These are phyloP conservation scores for Desoria tigrina DNA, from an alignment of 2,888 invertebrate genomes.

Conservation along the genomic window DNA sequence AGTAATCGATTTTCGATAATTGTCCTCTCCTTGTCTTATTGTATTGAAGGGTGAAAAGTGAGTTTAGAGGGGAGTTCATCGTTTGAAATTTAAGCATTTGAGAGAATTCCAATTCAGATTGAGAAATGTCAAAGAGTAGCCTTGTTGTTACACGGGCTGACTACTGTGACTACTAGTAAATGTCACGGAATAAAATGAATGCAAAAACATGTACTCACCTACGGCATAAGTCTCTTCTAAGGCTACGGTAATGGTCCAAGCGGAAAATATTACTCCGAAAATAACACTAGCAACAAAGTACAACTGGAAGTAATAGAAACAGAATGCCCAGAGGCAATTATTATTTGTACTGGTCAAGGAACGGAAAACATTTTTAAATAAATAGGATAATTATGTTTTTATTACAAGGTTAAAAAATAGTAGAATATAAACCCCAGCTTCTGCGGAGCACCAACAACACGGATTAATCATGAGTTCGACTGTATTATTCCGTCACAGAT, in stretches of 20 bases:
- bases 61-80: too few relatives aligned
- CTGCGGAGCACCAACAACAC: slow-evolving; percentile 51
- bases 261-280: slow-evolving; percentile 49
- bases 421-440: slow-evolving; percentile 51
- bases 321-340: background rate
- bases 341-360: background rate
- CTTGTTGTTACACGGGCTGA: too few relatives aligned
- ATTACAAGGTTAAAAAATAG: slow-evolving; percentile 52
- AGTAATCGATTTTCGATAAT: slow-evolving; percentile 11
- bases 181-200: too few relatives aligned
- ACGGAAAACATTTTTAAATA: background rate
- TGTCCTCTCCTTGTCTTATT: background rate
- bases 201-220: slow-evolving; percentile 28
- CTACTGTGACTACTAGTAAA: too few relatives aligned
- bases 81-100: too few relatives aligned
- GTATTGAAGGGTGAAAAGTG: background rate
- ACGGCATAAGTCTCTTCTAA: slow-evolving; percentile 47
- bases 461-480: slow-evolving; percentile 48
- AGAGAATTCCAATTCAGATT: too few relatives aligned
- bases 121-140: too few relatives aligned
- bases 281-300: slow-evolving; percentile 50
- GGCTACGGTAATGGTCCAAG: slow-evolving; percentile 50
- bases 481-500: background rate
- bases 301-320: slow-evolving; percentile 35
- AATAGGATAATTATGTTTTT: background rate